Base-by-base conservation (phyloP, 2,113 vertebrate species). In the Madoqua kirkii region DNA sequence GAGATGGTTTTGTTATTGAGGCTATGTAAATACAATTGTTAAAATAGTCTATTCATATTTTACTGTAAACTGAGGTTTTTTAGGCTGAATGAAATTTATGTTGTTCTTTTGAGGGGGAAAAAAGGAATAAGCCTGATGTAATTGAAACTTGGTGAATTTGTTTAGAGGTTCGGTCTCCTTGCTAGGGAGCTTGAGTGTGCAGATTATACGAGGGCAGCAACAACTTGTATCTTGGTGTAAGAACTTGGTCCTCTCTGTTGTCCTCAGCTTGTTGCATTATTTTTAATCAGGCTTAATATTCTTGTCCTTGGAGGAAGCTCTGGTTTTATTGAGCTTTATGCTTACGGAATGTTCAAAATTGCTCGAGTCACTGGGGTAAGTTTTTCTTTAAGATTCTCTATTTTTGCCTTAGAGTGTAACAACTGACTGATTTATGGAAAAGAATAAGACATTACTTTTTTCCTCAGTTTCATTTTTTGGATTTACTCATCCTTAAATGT, bases 311-410 rank as follows among this genome's bases (percentile, higher is more conserved):
- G 99, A 95, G 99, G 99, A 96, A 98, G 98, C 23, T 98, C 98
- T 96, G 99, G 99, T 48, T 99, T 99, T 97, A 99, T 99, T 97
- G 99, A 99, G 97, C 99, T 99, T 94, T 99, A 99, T 97, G 99
- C 99, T 2, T 99, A 99, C 27, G 99, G 99, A 54, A 99, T 99
- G 99, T 99, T 99, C 98, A 99, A 99, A 98, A 99, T 99, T 91
- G 99, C 99, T n/a, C 99, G 99, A 45, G 98, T 99, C 67, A 98
- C 98, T 19, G 99, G 98, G 98, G 99, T 99, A 99, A 2, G 89
- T 98, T 94, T 95, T 84, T 64, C 52, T 88, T 87, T 21, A 87
- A 82, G 86, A 13, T 23, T 52, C 98, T 85, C 36, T 36, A 0
- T 23, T 1, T 87, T 93, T 97, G 54, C 87, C 57, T 97, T 55